Evolutionary conservation across 2,113 vertebrate genomes (phyloP), one percentile per base, ranked within the genome.

Genomic region (Callospermophilus lateralis): DNA sequence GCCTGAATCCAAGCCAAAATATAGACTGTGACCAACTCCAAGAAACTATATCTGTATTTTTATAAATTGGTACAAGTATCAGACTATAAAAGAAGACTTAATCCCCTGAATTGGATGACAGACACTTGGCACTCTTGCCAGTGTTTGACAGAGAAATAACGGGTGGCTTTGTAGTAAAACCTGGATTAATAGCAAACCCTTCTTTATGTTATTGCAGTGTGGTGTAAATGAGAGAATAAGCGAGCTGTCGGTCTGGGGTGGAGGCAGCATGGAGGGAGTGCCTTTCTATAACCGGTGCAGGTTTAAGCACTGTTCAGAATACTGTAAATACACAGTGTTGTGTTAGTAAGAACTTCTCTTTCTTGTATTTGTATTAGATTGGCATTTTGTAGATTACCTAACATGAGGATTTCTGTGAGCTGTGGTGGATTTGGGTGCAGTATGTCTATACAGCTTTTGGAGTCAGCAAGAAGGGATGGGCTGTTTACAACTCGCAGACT

Each of bases 21-120:
- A 98, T 98, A 98, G 98, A 98, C 98, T 98, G 98, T 98, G 98
- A 98, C 98, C 97, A 98, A 93, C 97, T 97, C 96, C 97, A 96
- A 98, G 98, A 99, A 99, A 99, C 98, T 98, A 98, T 99, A 99
- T 99, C 98, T 99, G 98, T 99, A 99, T 98, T 98, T 98, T 98
- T 98, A 98, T 98, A 98, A 98, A 99, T 98, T 98, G 92, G 93
- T 98, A 98, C 98, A 98, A 98, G 98, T 98, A 98, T 98, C 93
- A 70, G 95, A 97, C 97, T 98, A 97, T 98, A 98, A 99, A 98
- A 98, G 98, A 99, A 98, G 98, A 96, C 98, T 98, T 99, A 99
- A 99, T 99, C 98, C 98, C 95, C 95, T 98, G 98, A 98, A 98
- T 98, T 98, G 97, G 97, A 98, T 98, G 98, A 99, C 98, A 99